Percentiles rank a stretch among this genome's conserved stretches.
These are phyloP conservation scores for Aphidoletes aphidimyza DNA, from an alignment of 2,888 invertebrate species.

Conservation along the genomic window DNA sequence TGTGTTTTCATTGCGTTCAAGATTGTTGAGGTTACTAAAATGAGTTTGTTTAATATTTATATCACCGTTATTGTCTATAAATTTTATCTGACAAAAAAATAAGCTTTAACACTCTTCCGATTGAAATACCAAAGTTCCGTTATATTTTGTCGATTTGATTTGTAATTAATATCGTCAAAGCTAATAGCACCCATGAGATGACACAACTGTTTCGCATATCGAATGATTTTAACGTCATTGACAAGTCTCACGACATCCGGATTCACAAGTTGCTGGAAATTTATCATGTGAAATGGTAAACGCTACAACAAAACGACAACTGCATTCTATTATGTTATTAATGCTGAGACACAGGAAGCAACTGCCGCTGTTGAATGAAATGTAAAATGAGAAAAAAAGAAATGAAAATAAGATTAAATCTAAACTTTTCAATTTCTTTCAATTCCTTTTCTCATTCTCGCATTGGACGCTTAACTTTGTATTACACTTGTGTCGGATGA, in stretches of 20 bases:
- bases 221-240: background rate
- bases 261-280: background rate
- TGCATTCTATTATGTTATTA: background rate
- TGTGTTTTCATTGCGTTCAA: background rate
- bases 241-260: background rate
- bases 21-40: too few relatives aligned
- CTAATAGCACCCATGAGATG: background rate
- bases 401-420: background rate
- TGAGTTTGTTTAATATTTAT: too few relatives aligned
- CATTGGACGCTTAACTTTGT: background rate
- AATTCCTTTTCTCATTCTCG: background rate
- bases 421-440: constrained; percentile 29
- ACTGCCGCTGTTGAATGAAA: background rate
- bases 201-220: background rate
- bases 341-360: background rate
- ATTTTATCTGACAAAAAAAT: background rate
- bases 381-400: background rate
- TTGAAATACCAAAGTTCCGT: background rate
- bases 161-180: background rate
- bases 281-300: background rate
- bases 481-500: background rate
- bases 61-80: constrained; percentile 9
- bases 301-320: background rate
- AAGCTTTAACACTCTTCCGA: background rate
- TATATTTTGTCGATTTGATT: background rate